phyloP scores from a whole-genome alignment of 2,888 invertebrate species.

The Sesia apiformis region DNA sequence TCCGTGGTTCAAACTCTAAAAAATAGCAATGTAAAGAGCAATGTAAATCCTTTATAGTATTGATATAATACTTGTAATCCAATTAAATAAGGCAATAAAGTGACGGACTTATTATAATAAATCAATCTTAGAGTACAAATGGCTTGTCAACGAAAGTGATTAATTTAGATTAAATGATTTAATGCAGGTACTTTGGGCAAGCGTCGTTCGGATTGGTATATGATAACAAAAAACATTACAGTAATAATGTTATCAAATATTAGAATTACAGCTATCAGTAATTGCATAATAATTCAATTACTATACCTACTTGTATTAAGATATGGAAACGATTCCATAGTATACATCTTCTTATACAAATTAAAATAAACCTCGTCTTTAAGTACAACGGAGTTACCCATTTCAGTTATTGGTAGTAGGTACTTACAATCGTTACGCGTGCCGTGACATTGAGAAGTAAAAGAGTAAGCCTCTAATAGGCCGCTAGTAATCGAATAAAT shows the following conservation, averaged over 20 bases:
- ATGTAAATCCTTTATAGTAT: conserved; percentile 6
- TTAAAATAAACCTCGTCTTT: too few species aligned
- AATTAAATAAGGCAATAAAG: conserved; percentile 6
- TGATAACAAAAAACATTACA: background rate
- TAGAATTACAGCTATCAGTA: too few species aligned
- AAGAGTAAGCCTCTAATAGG: background rate
- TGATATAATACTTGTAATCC: conserved; percentile 8
- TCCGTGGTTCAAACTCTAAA: background rate
- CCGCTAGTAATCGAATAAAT: background rate
- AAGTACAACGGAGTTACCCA: too few species aligned
- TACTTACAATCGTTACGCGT: too few species aligned
- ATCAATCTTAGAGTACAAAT: conserved; percentile 1
- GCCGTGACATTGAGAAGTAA: too few species aligned
- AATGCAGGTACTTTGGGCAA: background rate
- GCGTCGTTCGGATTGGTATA: background rate
- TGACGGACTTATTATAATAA: conserved; percentile 3
- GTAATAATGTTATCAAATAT: background rate
- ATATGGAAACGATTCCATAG: too few species aligned
- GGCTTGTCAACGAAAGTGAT: background rate
- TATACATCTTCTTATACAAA: too few species aligned
- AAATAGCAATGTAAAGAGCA: background rate
- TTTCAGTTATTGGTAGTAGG: too few species aligned
- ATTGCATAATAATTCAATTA: too few species aligned
- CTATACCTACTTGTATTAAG: too few species aligned
- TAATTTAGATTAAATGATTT: background rate